Percentiles rank a stretch among this genome's conserved stretches.
phyloP scores from a whole-genome alignment of 1,140 invertebrate species.

The Procambarus clarkii region DNA sequence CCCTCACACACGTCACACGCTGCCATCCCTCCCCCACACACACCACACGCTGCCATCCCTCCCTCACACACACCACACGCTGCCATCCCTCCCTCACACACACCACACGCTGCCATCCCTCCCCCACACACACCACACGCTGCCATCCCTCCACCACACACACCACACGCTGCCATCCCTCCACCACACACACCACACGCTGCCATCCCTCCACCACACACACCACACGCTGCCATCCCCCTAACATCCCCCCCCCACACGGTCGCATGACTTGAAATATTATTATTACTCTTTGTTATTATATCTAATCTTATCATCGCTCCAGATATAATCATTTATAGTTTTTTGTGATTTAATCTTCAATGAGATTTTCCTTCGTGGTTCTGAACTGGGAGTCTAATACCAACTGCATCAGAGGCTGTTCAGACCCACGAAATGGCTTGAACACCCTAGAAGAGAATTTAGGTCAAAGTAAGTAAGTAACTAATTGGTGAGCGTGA shows the following conservation, averaged over 20 bases:
- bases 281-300: not conserved
- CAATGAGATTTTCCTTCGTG: not conserved
- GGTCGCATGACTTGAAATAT: not conserved
- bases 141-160: too few relatives aligned
- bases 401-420: not conserved
- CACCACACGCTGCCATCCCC: not conserved
- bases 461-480: not conserved
- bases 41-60: too few relatives aligned
- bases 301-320: conserved; percentile 8
- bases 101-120: too few relatives aligned
- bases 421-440: not conserved
- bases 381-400: not conserved
- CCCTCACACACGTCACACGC: too few relatives aligned
- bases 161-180: too few relatives aligned
- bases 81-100: too few relatives aligned
- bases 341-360: not conserved
- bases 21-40: too few relatives aligned
- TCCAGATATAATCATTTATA: not conserved
- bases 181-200: too few relatives aligned
- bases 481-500: not conserved
- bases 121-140: too few relatives aligned
- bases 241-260: not conserved
- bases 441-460: not conserved
- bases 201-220: too few relatives aligned
- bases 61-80: too few relatives aligned